Evolutionary conservation across 2,888 invertebrate genomes (phyloP).

Genomic region (Dioctria linearis): DNA sequence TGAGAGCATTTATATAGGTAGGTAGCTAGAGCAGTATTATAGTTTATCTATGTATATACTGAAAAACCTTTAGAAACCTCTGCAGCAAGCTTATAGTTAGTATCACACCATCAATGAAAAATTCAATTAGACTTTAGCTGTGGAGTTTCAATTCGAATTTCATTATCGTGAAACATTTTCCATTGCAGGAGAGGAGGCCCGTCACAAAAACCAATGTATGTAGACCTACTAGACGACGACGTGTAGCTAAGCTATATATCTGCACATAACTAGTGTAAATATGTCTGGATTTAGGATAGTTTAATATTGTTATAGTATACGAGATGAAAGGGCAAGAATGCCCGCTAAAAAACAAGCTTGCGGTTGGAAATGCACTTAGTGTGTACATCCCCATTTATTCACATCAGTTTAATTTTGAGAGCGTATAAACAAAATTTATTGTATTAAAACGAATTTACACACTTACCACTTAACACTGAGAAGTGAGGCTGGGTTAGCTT

Average conservation of each 20-base stretch:
- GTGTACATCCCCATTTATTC: constrained; percentile 14
- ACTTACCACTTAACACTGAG: constrained; percentile 83
- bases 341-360: constrained; percentile 3
- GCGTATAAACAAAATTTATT: constrained; percentile 5
- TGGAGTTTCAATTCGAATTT: constrained; percentile 42
- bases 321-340: neutral
- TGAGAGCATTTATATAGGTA: too few relatives aligned
- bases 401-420: constrained; percentile 29
- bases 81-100: neutral
- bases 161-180: constrained; percentile 5
- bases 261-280: neutral
- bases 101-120: constrained; percentile 52
- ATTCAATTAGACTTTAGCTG: constrained; percentile 54
- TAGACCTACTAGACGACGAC: too few relatives aligned
- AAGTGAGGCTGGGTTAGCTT: constrained; percentile 88
- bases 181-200: too few relatives aligned
- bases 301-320: constrained; percentile 26
- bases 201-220: too few relatives aligned
- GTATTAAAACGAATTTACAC: neutral
- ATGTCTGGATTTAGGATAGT: constrained; percentile 24
- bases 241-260: neutral
- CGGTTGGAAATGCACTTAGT: constrained; percentile 28
- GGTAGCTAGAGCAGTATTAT: too few relatives aligned
- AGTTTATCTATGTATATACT: neutral
- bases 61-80: neutral